phyloP scores from a whole-genome alignment of 2,888 invertebrate species.

The Agrochola macilenta region DNA sequence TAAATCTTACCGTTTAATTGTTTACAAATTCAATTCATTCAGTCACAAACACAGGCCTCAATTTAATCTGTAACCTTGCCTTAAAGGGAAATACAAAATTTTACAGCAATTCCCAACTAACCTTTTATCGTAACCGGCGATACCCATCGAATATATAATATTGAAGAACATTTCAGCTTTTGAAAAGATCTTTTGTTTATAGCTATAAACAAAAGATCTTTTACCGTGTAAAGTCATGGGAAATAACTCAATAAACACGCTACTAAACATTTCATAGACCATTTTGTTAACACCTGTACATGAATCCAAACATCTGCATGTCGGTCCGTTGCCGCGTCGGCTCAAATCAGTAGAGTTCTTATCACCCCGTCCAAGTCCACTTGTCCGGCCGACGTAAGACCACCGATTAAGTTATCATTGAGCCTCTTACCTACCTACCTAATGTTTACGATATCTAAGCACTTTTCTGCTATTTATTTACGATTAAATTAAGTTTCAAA shows the following conservation, averaged over 20 bases:
- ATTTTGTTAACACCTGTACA: slow-evolving; percentile 54
- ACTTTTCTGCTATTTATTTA: slow-evolving; percentile 54
- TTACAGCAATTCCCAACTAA: neutral
- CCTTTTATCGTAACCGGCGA: neutral
- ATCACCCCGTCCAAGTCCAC: slow-evolving; percentile 75
- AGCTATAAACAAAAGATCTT: neutral
- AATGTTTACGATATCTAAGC: slow-evolving; percentile 61
- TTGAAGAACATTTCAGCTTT: slow-evolving; percentile 1
- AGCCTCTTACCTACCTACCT: slow-evolving; percentile 66
- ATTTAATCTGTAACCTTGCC: neutral
- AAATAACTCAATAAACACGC: slow-evolving; percentile 3
- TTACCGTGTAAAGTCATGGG: neutral
- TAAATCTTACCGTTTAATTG: neutral
- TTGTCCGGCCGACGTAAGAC: slow-evolving; percentile 75
- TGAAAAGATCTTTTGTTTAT: too few relatives aligned
- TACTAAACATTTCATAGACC: neutral
- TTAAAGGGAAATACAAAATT: neutral
- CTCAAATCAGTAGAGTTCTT: slow-evolving; percentile 78
- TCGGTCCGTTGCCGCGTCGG: slow-evolving; percentile 74
- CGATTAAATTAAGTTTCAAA: slow-evolving; percentile 42
- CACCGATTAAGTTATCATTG: slow-evolving; percentile 77
- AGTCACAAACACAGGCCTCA: neutral
- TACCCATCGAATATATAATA: slow-evolving; percentile 6
- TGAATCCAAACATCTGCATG: slow-evolving; percentile 68
- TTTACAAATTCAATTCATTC: neutral